Conservation (phyloP, 1,140 invertebrate genomes). For the Cecropterus lyciades region DNA sequence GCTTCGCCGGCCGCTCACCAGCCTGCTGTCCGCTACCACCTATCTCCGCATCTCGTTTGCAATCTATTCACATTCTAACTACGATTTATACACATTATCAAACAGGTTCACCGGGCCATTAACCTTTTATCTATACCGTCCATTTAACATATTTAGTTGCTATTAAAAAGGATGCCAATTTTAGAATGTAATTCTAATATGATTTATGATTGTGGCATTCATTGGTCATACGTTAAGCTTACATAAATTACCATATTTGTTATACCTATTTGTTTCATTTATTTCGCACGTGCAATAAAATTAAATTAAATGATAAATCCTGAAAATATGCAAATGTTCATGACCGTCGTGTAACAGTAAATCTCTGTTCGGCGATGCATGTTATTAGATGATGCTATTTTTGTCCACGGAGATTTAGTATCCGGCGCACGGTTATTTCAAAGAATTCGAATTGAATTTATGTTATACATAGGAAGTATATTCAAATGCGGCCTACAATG, state of each 20-base stretch:
- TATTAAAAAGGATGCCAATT: too few relatives aligned
- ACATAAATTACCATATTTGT: too few relatives aligned
- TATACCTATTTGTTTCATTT: too few relatives aligned
- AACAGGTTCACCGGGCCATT: slow-evolving; percentile 47
- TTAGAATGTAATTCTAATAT: neutral
- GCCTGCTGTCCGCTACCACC: neutral
- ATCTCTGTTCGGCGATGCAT: slow-evolving; percentile 56
- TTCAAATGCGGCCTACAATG: slow-evolving; percentile 81
- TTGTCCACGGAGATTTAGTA: slow-evolving; percentile 68
- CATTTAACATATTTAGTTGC: slow-evolving; percentile 1
- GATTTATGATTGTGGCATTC: too few relatives aligned
- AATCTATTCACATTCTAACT: slow-evolving; percentile 34
- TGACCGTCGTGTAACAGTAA: slow-evolving; percentile 51
- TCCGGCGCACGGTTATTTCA: slow-evolving; percentile 73
- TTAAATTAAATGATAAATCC: slow-evolving; percentile 22
- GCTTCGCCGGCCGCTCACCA: neutral
- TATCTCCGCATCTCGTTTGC: slow-evolving; percentile 34
- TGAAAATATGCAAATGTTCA: slow-evolving; percentile 24
- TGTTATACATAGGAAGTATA: slow-evolving; percentile 82
- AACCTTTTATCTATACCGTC: slow-evolving; percentile 40
- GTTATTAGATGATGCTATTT: slow-evolving; percentile 74
- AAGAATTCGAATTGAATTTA: slow-evolving; percentile 79
- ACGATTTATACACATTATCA: slow-evolving; percentile 40
- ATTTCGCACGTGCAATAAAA: slow-evolving; percentile 7
- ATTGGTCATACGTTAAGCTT: too few relatives aligned